These are phyloP conservation scores for Spatulosminthurus flaviceps DNA, from an alignment of 2,888 invertebrate species.

Conservation along the genomic window DNA sequence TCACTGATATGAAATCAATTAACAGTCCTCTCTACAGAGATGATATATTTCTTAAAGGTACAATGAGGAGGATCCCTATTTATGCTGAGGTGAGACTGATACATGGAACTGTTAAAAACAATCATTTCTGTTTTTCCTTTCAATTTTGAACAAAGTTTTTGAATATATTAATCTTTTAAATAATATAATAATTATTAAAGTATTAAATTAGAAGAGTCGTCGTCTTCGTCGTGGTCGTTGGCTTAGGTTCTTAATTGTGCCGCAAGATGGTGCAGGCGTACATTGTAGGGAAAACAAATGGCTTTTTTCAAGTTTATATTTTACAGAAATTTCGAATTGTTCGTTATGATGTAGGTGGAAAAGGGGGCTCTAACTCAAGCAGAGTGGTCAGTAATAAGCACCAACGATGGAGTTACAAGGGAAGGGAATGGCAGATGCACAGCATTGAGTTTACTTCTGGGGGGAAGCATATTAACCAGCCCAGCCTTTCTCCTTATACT, in stretches of 20 bases:
- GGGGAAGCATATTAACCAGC: slow-evolving; percentile 83
- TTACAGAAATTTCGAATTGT: background rate
- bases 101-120: too few species aligned
- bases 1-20: slow-evolving; percentile 55
- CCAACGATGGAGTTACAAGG: slow-evolving; percentile 38
- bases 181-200: too few species aligned
- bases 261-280: too few species aligned
- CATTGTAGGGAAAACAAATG: too few species aligned
- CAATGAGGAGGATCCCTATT: slow-evolving; percentile 83
- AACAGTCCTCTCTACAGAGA: slow-evolving; percentile 84
- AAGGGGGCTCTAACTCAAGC: background rate
- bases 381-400: slow-evolving; percentile 36
- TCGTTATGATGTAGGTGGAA: background rate
- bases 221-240: too few species aligned
- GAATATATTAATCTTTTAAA: too few species aligned
- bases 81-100: slow-evolving; percentile 68
- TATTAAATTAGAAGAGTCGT: too few species aligned
- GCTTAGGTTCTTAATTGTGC: too few species aligned
- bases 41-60: slow-evolving; percentile 91
- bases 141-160: too few species aligned
- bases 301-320: too few species aligned
- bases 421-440: slow-evolving; percentile 64
- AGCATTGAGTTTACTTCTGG: slow-evolving; percentile 74
- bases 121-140: too few species aligned
- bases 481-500: slow-evolving; percentile 88